Evolutionary conservation across 2,888 invertebrate species (phyloP).

Genomic region (Polyommatus icarus): DNA sequence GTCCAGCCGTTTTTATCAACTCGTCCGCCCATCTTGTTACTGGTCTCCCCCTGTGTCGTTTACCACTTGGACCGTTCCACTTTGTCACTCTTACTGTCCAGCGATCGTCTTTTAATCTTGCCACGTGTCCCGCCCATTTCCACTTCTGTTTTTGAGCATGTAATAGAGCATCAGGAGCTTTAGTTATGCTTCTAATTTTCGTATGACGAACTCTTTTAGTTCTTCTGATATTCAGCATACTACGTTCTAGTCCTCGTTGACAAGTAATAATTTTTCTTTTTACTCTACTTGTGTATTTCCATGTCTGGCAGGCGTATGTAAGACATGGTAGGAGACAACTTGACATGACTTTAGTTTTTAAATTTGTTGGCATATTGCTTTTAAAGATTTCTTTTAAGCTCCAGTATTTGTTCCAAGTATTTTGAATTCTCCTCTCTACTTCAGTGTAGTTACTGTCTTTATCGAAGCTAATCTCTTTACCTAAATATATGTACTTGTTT

Average conservation of each 20-base stretch:
- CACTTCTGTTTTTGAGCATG: conserved; percentile 11
- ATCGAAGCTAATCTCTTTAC: too few relatives aligned
- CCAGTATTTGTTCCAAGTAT: conserved; percentile 32
- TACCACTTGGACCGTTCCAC: too few relatives aligned
- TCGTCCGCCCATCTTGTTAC: too few relatives aligned
- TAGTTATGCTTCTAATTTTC: conserved; percentile 19
- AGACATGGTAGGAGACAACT: conserved; percentile 21
- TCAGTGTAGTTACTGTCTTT: neutral
- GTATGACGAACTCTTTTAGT: conserved; percentile 8
- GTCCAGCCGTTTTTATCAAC: too few relatives aligned
- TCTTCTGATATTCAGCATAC: conserved; percentile 31
- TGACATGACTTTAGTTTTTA: conserved; percentile 31
- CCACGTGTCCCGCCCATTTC: conserved; percentile 15
- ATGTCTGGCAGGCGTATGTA: conserved; percentile 35
- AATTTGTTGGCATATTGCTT: conserved; percentile 26
- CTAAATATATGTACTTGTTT: too few relatives aligned
- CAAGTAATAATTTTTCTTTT: conserved; percentile 35
- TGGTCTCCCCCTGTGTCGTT: too few relatives aligned
- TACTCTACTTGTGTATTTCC: conserved; percentile 23
- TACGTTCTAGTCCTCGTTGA: conserved; percentile 24
- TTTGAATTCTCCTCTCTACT: neutral
- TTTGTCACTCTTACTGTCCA: neutral
- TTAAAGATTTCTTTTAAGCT: conserved; percentile 35
- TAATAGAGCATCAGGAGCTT: conserved; percentile 20
- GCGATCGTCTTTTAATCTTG: conserved; percentile 8